phyloP scores from a whole-genome alignment of 2,797 vertebrate genomes.

The Octomys mimax region DNA sequence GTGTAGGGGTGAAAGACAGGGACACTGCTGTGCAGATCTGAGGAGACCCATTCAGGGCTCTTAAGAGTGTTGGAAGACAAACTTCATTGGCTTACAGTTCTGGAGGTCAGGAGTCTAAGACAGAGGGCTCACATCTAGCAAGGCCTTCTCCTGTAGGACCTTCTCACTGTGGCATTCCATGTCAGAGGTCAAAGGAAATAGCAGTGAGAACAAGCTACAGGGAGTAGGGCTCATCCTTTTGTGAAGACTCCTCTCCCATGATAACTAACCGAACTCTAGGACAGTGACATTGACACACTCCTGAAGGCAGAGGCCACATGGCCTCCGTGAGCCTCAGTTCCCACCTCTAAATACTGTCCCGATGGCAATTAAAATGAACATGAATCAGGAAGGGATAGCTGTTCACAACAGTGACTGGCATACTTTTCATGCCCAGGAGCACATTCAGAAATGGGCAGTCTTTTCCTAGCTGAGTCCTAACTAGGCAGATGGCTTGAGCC shows the following conservation, averaged over 20 bases:
- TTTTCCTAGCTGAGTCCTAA: background rate
- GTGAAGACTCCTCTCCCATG: background rate
- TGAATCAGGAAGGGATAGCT: background rate
- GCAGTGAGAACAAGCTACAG: no score
- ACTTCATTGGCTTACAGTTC: background rate
- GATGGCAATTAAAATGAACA: background rate
- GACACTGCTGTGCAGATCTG: no score
- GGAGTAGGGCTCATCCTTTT: background rate
- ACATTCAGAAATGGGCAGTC: background rate
- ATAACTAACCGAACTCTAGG: background rate
- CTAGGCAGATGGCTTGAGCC: background rate
- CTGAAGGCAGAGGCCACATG: background rate
- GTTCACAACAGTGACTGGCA: no score
- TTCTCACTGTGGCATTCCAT: background rate
- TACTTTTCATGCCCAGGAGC: background rate
- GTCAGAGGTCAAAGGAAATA: background rate
- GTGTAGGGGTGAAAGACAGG: background rate
- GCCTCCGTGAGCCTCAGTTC: background rate
- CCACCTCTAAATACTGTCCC: background rate
- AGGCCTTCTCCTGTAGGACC: background rate
- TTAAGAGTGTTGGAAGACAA: background rate
- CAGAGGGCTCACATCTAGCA: no score
- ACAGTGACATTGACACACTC: background rate
- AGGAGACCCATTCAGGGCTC: background rate
- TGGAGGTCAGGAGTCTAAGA: background rate